Conservation (phyloP, 2,113 vertebrate species). For the Microcebus ravelobensis region DNA sequence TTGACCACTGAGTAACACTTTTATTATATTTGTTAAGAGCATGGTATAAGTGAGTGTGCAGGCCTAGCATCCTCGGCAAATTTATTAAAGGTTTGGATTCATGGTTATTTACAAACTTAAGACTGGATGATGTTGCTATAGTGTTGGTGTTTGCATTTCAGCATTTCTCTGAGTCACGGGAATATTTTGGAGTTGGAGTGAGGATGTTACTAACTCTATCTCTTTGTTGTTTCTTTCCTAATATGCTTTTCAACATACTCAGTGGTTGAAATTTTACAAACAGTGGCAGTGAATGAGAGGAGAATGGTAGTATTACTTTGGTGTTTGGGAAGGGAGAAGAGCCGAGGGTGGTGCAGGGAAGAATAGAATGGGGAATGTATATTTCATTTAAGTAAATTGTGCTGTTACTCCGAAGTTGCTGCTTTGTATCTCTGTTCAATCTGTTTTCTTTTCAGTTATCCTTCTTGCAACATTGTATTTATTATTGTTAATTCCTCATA, state of each 20-base stretch:
- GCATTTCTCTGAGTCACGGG: constrained; percentile 18
- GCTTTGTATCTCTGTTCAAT: background rate
- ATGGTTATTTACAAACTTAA: background rate
- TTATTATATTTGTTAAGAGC: background rate
- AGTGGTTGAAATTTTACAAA: background rate
- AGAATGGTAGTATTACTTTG: background rate
- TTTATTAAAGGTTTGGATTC: background rate
- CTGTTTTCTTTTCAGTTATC: background rate
- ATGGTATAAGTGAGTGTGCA: background rate
- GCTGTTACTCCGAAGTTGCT: background rate
- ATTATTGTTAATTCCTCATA: constrained; percentile 10
- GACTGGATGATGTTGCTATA: background rate
- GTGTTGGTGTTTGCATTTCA: constrained; percentile 9
- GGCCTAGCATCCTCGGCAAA: background rate
- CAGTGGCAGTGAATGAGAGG: background rate
- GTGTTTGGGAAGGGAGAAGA: background rate
- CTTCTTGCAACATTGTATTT: background rate
- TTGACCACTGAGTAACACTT: background rate
- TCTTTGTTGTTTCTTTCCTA: background rate
- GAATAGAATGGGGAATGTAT: background rate
- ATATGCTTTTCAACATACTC: background rate
- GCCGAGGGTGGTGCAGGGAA: background rate
- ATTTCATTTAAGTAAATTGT: constrained; percentile 22
- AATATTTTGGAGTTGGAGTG: background rate
- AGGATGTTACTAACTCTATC: background rate